Conservation (phyloP, 2,888 invertebrate species). For the Tiphia femorata region DNA sequence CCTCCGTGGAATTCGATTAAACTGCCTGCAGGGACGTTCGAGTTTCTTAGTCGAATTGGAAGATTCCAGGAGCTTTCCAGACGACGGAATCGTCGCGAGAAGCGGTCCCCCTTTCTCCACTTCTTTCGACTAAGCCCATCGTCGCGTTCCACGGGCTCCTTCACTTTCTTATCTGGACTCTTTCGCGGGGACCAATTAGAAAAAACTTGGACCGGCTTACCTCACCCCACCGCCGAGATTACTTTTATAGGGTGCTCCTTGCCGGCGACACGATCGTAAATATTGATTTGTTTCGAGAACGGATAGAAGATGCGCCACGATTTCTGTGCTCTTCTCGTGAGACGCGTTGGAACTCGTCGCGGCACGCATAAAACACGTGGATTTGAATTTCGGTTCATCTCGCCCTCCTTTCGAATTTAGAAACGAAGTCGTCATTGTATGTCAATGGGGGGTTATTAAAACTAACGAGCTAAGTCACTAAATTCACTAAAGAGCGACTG, state of each 20-base stretch:
- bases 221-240: conserved; percentile 32
- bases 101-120: conserved; percentile 12
- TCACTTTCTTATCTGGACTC: conserved; percentile 13
- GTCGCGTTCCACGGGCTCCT: conserved; percentile 19
- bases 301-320: neutral
- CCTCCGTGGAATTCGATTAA: conserved; percentile 58
- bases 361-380: too few relatives aligned
- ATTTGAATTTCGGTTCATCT: too few relatives aligned
- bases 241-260: conserved; percentile 45
- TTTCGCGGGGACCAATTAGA: conserved; percentile 39
- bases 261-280: conserved; percentile 41
- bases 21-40: conserved; percentile 43
- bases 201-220: conserved; percentile 41
- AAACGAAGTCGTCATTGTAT: too few relatives aligned
- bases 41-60: conserved; percentile 56
- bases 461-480: too few relatives aligned
- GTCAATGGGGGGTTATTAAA: too few relatives aligned
- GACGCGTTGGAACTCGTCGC: too few relatives aligned
- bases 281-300: conserved; percentile 16
- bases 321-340: too few relatives aligned
- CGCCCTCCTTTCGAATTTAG: too few relatives aligned
- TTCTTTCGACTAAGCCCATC: conserved; percentile 24
- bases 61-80: conserved; percentile 43
- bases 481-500: too few relatives aligned
- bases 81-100: conserved; percentile 20